These are phyloP conservation scores for Odontothrips loti DNA, from an alignment of 2,888 invertebrate species.

Conservation along the genomic window DNA sequence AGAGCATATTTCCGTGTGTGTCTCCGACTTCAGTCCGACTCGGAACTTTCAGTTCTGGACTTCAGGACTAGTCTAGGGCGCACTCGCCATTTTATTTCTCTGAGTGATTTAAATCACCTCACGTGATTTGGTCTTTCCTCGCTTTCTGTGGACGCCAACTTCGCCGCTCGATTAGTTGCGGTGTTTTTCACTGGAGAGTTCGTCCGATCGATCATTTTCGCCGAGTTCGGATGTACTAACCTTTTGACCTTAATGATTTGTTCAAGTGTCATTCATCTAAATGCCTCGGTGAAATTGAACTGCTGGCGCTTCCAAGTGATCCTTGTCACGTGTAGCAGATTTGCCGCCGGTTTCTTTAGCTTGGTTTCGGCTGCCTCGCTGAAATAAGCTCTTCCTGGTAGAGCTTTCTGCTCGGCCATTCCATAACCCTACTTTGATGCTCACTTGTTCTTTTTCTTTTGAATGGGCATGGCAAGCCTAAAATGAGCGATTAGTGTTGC, in stretches of 20 bases:
- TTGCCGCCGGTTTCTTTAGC: no score
- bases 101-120: not conserved
- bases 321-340: no score
- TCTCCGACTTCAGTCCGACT: no score
- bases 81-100: not conserved
- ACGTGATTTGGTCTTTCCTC: not conserved
- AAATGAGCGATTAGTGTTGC: not conserved
- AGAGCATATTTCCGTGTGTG: no score
- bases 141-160: not conserved
- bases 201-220: not conserved
- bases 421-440: conserved; percentile 12
- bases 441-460: not conserved
- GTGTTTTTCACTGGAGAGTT: not conserved
- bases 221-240: not conserved
- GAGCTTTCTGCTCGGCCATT: no score
- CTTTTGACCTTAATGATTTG: conserved; percentile 21
- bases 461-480: not conserved
- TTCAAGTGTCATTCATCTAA: not conserved
- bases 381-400: no score
- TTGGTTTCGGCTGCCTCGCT: no score
- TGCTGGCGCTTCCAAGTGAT: no score
- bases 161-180: not conserved
- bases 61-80: no score
- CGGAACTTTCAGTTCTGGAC: no score
- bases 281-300: no score